Conservation (phyloP, 2,113 vertebrate genomes). For the Capricornis sumatraensis region DNA sequence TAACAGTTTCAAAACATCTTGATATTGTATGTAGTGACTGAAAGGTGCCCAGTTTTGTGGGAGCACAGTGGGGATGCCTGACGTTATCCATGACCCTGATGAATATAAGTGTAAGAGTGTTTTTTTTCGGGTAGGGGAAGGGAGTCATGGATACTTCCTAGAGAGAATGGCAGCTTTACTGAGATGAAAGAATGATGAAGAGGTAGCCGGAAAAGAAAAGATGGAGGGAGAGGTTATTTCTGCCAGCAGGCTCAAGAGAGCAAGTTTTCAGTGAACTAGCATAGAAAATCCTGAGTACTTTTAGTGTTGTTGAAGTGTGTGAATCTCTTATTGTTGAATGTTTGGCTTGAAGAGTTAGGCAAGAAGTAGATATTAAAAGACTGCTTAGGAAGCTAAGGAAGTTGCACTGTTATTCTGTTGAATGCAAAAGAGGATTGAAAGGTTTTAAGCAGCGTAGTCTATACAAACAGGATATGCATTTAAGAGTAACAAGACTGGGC, state of each 20-base stretch:
- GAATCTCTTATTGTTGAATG: not conserved
- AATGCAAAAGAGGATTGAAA: not conserved
- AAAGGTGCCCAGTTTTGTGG: not conserved
- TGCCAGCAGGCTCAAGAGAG: not conserved
- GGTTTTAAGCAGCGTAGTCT: not conserved
- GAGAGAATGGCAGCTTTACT: not conserved
- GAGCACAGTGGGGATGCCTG: fast-evolving
- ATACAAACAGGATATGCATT: not conserved
- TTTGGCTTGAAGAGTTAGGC: not conserved
- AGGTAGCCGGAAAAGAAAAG: not conserved
- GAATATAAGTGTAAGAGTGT: not conserved
- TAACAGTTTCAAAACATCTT: not conserved
- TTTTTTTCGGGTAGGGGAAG: too few species aligned
- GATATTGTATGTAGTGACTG: not conserved
- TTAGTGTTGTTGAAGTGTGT: not conserved
- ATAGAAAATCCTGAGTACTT: not conserved
- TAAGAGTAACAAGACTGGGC: not conserved
- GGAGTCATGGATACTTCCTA: not conserved
- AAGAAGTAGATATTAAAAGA: not conserved
- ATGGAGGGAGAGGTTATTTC: not conserved
- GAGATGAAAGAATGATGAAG: not conserved
- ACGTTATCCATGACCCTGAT: not conserved
- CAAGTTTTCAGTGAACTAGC: not conserved
- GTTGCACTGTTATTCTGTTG: not conserved
- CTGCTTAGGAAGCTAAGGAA: not conserved